Base-by-base conservation (phyloP, 1,140 invertebrate genomes). In the Trypoxylus dichotomus region DNA sequence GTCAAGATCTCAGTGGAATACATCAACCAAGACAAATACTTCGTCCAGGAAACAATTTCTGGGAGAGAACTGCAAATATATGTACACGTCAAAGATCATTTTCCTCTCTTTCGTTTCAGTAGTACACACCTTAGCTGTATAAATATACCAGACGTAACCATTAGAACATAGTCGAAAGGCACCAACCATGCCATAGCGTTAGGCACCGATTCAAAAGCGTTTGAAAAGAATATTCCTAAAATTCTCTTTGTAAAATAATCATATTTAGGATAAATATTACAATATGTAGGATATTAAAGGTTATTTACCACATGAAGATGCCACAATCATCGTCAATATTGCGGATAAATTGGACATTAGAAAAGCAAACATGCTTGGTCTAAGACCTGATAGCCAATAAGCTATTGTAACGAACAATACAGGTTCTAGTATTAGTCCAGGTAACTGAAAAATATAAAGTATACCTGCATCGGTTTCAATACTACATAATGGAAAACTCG, bases 1-100 rank as follows among this genome's bases (percentile, higher is more conserved):
- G 91, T 92, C 86, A 98, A 88, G 0, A 95, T 92, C 89, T 98
- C 97, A 82, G 94, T 97, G 1, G 94, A 93, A 85, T 97, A 97
- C 86, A 95, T 92, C 82, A 98, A 90, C 96, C 97, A 98, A 0
- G 96, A 98, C 11, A 98, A 83, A 84, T 96, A 96, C 83, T 94
- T 93, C 1, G 96, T 89, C 94, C 96, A 98, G 25, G 90, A 89
- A 37, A 97, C 88, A 79, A 94, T 93, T 78, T 87, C 84, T 0
- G 96, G 95, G 77, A 97, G 87, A 3, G 95, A 91, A 79, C 94
- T 94, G 84, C 32, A 89, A 89, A 72, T 7, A 1, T 24, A 63
- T 54, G 68, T 71, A 71, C 1, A 10, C 41, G 24, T 25, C 27
- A 10, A 24, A 37, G 2, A 71, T 5, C 10, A 7, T 8, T 27